Base-by-base conservation (phyloP, 1,140 invertebrate genomes). In the Adoxophyes honmai region DNA sequence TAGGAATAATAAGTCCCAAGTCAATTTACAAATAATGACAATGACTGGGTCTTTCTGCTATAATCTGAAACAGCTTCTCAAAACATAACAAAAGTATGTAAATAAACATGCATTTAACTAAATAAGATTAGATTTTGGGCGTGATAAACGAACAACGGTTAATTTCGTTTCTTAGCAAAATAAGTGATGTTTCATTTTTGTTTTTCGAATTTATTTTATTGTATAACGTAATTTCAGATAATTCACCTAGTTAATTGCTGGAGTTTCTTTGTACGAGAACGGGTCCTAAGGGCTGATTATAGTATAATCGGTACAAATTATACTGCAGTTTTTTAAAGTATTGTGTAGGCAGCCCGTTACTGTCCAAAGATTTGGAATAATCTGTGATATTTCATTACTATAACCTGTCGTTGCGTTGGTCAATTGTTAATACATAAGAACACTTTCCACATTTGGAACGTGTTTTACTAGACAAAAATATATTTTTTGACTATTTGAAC, bases 381-480 rank as follows among this genome's bases (percentile, higher is more conserved):
- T 89, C 89, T 90, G 89, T 90, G 89, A 90, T 90, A 90, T 89
- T 87, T 82, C 81, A 87, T 82, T 86, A 88, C 81, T 85, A 76
- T 86, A 89, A 86, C 77, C 86, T 86, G 79, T 89, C 82, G 81
- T 88, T 88, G 80, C 75, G 81, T 88, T 88, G 80, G 89, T 90
- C 89, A 90, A 90, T 90, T 89, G 83, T 89, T 88, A 85, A 86
- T 84, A 75, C 83, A 87, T 89, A 86, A 82, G 75, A 70, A 70
- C 79, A 81, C 80, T 83, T 83, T 77, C 81, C 70, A 72, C 59
- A 60, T 58, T 66, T 59, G 80, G 77, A 75, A 68, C 70, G 74
- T 86, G 79, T 80, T 73, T n/a, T 74, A 75, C 69, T 84, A 83
- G 76, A 84, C 79, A 80, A 86, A 81, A 86, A 84, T 86, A 86